phyloP scores from a whole-genome alignment of 1,140 invertebrate genomes.

The Zaprionus gabonicus region DNA sequence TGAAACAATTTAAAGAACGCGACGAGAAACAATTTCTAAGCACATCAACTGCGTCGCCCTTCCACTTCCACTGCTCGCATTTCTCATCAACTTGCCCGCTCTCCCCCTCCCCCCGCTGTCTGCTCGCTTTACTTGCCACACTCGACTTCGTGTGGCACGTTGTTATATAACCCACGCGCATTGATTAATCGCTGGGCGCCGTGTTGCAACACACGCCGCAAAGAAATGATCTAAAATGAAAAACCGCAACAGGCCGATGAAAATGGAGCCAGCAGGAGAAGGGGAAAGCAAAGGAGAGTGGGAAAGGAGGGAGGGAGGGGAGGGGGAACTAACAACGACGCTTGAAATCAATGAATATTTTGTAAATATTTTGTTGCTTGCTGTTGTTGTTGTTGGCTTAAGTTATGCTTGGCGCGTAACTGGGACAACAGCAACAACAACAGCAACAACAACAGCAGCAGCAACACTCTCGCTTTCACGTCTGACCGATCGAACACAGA shows the following conservation, averaged over 20 bases:
- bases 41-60: neutral
- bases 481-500: conserved; percentile 67
- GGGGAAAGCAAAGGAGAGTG: conserved; percentile 17
- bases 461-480: conserved; percentile 75
- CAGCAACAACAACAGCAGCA: conserved; percentile 26
- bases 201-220: conserved; percentile 30
- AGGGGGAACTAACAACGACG: conserved; percentile 14
- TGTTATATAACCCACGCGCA: conserved; percentile 32
- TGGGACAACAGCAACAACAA: conserved; percentile 44
- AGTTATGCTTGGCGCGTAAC: conserved; percentile 62
- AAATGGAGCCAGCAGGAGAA: conserved; percentile 14
- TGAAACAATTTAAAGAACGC: neutral
- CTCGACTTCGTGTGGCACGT: conserved; percentile 10
- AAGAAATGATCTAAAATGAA: conserved; percentile 52
- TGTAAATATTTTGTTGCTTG: conserved; percentile 58
- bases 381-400: conserved; percentile 31
- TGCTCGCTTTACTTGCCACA: neutral
- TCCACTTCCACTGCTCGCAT: neutral
- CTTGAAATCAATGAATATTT: conserved; percentile 77
- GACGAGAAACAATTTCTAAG: neutral
- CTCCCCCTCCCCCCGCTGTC: too few species aligned
- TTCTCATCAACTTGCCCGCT: neutral
- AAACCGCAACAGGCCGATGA: conserved; percentile 33
- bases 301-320: neutral
- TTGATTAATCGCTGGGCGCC: conserved; percentile 53